phyloP scores from a whole-genome alignment of 2,113 vertebrate species.

The Tichodroma muraria region DNA sequence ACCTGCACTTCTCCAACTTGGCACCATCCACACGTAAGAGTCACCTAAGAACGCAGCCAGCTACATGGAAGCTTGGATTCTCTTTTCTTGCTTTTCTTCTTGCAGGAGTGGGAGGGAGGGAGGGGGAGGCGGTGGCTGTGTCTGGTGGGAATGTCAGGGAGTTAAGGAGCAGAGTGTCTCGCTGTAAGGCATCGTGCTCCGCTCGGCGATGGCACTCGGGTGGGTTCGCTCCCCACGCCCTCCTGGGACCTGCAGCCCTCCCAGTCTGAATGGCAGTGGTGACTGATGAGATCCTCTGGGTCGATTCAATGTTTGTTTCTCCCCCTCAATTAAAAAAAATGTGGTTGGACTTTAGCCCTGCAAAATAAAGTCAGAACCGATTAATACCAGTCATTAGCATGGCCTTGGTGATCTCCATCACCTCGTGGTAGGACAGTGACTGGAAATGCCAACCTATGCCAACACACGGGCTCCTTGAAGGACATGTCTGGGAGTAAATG shows the following conservation, averaged over 20 bases:
- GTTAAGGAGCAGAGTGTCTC: slow-evolving; percentile 55
- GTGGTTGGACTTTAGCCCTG: slow-evolving; percentile 81
- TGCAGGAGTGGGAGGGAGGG: neutral
- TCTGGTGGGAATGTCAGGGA: slow-evolving; percentile 70
- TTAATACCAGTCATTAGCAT: neutral
- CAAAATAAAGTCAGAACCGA: slow-evolving; percentile 25
- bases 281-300: slow-evolving; percentile 82
- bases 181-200: slow-evolving; percentile 56
- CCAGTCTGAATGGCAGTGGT: slow-evolving; percentile 86
- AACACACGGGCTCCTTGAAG: neutral
- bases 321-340: slow-evolving; percentile 65
- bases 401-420: neutral
- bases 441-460: neutral
- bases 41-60: neutral
- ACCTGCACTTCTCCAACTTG: slow-evolving; percentile 23
- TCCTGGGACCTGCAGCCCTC: slow-evolving; percentile 62
- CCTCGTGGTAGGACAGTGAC: neutral
- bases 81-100: neutral
- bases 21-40: neutral
- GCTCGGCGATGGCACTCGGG: neutral
- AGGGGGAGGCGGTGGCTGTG: slow-evolving; percentile 41
- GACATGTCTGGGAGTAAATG: neutral
- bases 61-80: neutral
- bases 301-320: slow-evolving; percentile 54
- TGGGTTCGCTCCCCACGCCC: slow-evolving; percentile 1